Conservation (phyloP, 2,113 vertebrate species). For the Myotis yumanensis region DNA sequence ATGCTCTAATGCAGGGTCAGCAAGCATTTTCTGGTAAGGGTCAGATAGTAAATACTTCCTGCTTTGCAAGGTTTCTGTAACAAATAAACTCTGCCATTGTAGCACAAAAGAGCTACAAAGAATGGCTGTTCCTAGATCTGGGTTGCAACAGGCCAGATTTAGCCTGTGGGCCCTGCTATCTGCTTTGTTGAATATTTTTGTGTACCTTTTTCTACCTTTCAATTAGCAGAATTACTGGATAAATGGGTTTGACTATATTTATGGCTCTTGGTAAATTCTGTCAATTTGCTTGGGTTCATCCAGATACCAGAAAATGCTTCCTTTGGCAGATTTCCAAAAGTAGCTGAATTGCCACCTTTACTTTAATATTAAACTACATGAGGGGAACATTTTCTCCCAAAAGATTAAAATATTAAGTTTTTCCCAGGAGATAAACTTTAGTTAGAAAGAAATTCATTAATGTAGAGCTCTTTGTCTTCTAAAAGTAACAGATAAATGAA, state of each 20-base stretch:
- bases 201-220: background rate
- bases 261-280: slow-evolving; percentile 5
- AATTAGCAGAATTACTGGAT: slow-evolving; percentile 28
- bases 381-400: slow-evolving; percentile 2
- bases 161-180: background rate
- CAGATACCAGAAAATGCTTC: slow-evolving; percentile 8
- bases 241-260: background rate
- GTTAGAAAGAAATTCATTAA: slow-evolving; percentile 24
- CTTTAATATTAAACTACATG: slow-evolving; percentile 28
- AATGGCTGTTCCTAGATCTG: background rate
- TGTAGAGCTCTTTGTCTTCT: slow-evolving; percentile 20
- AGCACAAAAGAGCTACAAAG: background rate
- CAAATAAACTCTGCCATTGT: background rate
- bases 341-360: background rate
- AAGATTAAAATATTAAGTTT: slow-evolving; percentile 48
- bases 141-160: background rate
- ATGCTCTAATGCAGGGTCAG: background rate
- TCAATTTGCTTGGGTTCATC: slow-evolving; percentile 34
- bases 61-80: background rate
- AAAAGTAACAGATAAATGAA: slow-evolving; percentile 21
- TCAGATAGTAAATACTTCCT: background rate
- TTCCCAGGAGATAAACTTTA: slow-evolving; percentile 8
- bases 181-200: background rate
- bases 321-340: slow-evolving; percentile 8
- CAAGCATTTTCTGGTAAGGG: background rate